Conservation (phyloP, 2,113 vertebrate genomes). For the Festucalex cinctus region DNA sequence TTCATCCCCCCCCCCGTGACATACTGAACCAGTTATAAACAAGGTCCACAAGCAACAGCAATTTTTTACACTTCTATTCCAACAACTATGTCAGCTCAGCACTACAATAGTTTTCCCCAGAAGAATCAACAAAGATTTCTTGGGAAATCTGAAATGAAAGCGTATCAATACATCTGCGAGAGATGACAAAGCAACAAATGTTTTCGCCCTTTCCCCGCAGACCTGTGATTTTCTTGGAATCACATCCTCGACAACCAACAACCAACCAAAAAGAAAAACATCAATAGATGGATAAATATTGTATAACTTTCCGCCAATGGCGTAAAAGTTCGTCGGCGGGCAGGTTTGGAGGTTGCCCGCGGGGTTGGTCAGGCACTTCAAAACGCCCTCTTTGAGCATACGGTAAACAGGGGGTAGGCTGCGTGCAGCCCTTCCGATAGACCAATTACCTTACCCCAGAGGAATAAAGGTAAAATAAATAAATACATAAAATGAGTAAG, state of each 20-base stretch:
- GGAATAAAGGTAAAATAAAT: no score
- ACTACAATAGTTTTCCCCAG: background rate
- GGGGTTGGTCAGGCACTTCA: conserved; percentile 63
- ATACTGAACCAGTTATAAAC: background rate
- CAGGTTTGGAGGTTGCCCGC: conserved; percentile 61
- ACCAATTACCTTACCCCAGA: no score
- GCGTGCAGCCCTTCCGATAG: conserved; percentile 42
- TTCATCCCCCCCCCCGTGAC: no score
- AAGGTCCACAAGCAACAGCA: background rate
- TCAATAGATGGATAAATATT: conserved; percentile 69
- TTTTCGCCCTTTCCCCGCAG: conserved; percentile 39
- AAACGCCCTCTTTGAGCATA: conserved; percentile 61
- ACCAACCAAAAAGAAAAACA: conserved; percentile 47
- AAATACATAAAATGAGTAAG: no score
- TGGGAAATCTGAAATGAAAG: background rate
- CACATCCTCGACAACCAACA: conserved; percentile 29
- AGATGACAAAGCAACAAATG: conserved; percentile 27
- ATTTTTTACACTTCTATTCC: no score
- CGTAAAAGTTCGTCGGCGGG: conserved; percentile 65
- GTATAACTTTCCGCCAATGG: conserved; percentile 68
- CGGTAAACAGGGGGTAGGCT: conserved; percentile 55
- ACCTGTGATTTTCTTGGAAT: conserved; percentile 40
- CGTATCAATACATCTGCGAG: background rate
- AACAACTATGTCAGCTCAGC: background rate
- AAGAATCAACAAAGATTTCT: background rate